Evolutionary conservation across 2,113 vertebrate genomes (phyloP).

Genomic region (Callaeas wilsoni): DNA sequence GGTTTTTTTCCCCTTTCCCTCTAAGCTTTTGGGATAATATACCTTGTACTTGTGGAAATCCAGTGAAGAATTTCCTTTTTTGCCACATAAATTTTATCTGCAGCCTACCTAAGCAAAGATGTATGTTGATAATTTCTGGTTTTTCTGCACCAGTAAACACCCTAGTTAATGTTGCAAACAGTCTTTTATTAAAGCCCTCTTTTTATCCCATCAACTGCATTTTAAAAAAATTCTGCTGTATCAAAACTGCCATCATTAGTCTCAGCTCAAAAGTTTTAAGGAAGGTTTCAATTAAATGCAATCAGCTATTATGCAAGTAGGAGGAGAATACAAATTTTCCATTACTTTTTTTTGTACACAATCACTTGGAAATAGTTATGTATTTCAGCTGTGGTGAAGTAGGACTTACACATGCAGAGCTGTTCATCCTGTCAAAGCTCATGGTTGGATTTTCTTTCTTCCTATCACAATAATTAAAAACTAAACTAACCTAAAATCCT

Average conservation of each 20-base stretch:
- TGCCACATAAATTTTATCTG: not conserved
- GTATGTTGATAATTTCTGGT: slow-evolving; percentile 35
- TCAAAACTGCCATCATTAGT: slow-evolving; percentile 2
- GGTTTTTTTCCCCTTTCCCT: not conserved
- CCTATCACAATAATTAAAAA: not conserved
- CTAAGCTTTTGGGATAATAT: not conserved
- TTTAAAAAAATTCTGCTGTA: not conserved
- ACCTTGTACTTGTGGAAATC: not conserved
- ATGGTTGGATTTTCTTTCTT: not conserved
- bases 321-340: not conserved
- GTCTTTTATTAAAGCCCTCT: not conserved
- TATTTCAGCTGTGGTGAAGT: not conserved
- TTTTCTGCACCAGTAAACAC: slow-evolving; percentile 18
- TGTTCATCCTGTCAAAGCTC: not conserved
- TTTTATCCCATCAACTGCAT: not conserved
- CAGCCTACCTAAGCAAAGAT: slow-evolving; percentile 1
- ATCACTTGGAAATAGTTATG: not conserved
- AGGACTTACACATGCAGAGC: not conserved
- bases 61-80: not conserved
- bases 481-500: not conserved
- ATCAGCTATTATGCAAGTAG: not conserved
- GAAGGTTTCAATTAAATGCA: slow-evolving; percentile 13
- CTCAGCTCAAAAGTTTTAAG: slow-evolving; percentile 20
- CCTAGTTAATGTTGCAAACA: slow-evolving; percentile 20
- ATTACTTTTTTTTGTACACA: not conserved